Evolutionary conservation across 2,113 vertebrate species (phyloP).

Genomic region (Dolichallabes microphthalmus): DNA sequence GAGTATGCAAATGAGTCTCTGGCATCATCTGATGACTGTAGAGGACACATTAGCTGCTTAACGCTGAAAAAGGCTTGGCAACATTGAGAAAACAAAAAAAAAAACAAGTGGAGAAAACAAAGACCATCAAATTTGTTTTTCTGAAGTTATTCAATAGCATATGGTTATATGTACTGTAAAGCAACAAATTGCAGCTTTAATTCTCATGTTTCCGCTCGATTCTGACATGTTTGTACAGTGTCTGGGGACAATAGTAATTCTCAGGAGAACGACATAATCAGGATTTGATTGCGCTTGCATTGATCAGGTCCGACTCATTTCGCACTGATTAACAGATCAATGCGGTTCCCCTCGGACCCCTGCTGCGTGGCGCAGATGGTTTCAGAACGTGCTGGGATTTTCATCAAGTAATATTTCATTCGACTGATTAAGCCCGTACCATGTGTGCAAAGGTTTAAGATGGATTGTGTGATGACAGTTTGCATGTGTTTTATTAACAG

Average conservation of each 20-base stretch:
- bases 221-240: not conserved
- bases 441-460: not conserved
- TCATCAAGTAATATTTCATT: not conserved
- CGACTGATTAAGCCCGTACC: not conserved
- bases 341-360: not conserved
- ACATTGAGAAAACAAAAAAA: not conserved
- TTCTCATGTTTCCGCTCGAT: not conserved
- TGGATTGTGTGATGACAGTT: not conserved
- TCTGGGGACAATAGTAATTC: not conserved
- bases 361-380: not conserved
- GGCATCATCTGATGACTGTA: not conserved
- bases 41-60: not conserved
- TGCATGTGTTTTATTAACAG: not conserved
- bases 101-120: not conserved
- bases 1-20: not conserved
- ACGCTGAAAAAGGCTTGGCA: not conserved
- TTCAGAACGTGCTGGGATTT: not conserved
- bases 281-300: not conserved
- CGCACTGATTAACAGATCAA: slow-evolving; percentile 9
- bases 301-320: not conserved
- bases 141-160: not conserved
- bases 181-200: not conserved
- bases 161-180: too few relatives aligned
- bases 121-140: not conserved
- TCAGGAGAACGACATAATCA: not conserved